These are phyloP conservation scores for Pyrrhosoma nymphula DNA, from an alignment of 2,888 invertebrate genomes.

Conservation along the genomic window DNA sequence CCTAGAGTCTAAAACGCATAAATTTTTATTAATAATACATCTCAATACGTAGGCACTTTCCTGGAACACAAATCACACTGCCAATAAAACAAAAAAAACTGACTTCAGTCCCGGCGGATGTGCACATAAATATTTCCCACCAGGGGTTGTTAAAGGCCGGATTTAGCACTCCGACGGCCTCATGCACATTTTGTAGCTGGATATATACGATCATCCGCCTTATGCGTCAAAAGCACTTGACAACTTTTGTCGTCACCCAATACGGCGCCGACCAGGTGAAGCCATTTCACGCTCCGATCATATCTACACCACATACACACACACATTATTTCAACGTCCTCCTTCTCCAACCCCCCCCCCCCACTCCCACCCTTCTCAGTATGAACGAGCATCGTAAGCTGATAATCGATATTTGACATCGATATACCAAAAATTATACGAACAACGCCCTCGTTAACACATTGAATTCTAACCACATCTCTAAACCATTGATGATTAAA, in stretches of 20 bases:
- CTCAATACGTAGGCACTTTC: neutral
- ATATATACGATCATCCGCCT: slow-evolving; percentile 8
- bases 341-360: neutral
- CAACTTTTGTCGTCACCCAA: neutral
- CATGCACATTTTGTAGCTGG: neutral
- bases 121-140: neutral
- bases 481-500: no score
- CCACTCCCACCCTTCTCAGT: neutral
- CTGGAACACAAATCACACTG: neutral
- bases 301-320: neutral
- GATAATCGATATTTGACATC: no score
- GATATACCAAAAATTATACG: no score
- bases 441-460: no score
- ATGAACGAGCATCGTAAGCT: no score
- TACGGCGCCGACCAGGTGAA: slow-evolving; percentile 19
- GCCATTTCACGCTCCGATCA: neutral
- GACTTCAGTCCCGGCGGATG: neutral
- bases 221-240: slow-evolving; percentile 23
- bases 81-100: neutral
- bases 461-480: no score
- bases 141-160: neutral
- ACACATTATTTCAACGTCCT: no score
- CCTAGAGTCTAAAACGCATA: neutral
- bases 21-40: slow-evolving; percentile 9
- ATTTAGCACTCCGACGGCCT: neutral